Evolutionary conservation across 2,888 invertebrate genomes (phyloP).

Genomic region (Macaria notata): DNA sequence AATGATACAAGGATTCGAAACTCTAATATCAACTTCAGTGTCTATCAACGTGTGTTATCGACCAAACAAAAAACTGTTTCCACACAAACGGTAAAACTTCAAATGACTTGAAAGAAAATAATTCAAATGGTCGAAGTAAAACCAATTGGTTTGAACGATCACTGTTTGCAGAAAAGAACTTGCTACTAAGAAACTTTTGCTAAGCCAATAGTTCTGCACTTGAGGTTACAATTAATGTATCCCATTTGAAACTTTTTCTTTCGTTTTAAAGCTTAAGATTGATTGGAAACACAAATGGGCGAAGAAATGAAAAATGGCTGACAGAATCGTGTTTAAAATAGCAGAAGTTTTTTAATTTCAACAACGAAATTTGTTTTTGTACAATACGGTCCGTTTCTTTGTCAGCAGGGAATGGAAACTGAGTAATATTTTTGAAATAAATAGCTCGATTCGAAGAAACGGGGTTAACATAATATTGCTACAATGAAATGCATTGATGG

Average conservation of each 20-base stretch:
- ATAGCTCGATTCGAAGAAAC: too few species aligned
- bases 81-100: constrained; percentile 1
- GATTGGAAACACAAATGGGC: constrained; percentile 1
- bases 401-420: constrained; percentile 5
- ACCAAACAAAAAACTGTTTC: not conserved
- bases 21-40: too few species aligned
- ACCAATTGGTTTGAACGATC: constrained; percentile 39
- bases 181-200: constrained; percentile 23
- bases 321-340: constrained; percentile 6
- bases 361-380: constrained; percentile 11
- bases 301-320: constrained; percentile 20
- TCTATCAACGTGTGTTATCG: not conserved
- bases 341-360: constrained; percentile 20
- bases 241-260: not conserved
- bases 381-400: constrained; percentile 9
- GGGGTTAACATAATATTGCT: too few species aligned
- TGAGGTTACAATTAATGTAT: constrained; percentile 3
- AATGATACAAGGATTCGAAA: too few species aligned
- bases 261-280: constrained; percentile 8
- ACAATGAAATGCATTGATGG: too few species aligned
- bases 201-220: constrained; percentile 20
- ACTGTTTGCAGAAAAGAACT: constrained; percentile 37
- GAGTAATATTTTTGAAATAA: too few species aligned
- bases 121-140: constrained; percentile 27
- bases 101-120: constrained; percentile 20